Evolutionary conservation across 2,888 invertebrate genomes (phyloP).

Genomic region (Pandemis cinnamomeana): DNA sequence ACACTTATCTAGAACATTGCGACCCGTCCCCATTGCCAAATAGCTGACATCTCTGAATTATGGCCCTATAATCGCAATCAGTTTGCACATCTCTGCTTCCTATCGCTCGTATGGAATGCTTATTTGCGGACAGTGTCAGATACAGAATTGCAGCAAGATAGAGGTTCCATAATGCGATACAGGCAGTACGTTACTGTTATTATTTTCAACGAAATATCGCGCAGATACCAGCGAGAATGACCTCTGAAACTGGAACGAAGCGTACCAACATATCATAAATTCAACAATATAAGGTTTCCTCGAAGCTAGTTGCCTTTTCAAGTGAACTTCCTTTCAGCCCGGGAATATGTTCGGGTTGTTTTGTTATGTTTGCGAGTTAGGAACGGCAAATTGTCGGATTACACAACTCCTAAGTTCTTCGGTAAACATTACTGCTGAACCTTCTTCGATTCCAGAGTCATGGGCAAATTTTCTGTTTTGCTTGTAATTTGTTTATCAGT

Average conservation of each 20-base stretch:
- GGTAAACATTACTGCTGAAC: constrained; percentile 74
- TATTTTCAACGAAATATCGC: constrained; percentile 70
- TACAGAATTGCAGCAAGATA: constrained; percentile 57
- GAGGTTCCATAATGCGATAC: constrained; percentile 54
- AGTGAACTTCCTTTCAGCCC: constrained; percentile 78
- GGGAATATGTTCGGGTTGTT: constrained; percentile 80
- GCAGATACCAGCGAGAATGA: constrained; percentile 69
- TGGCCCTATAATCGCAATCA: constrained; percentile 60
- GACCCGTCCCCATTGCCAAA: constrained; percentile 65
- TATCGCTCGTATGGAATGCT: constrained; percentile 42
- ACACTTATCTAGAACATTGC: constrained; percentile 74
- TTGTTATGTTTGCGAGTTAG: constrained; percentile 82
- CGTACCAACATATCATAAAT: constrained; percentile 77
- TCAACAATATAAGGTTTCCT: constrained; percentile 78
- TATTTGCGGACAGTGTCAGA: constrained; percentile 52
- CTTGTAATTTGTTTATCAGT: constrained; percentile 65
- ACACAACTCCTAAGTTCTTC: constrained; percentile 79
- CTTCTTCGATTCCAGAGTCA: constrained; percentile 67
- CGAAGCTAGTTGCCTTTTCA: constrained; percentile 79
- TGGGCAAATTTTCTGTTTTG: constrained; percentile 64
- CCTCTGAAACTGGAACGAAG: constrained; percentile 70
- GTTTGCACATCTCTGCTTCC: constrained; percentile 48
- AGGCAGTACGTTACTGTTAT: constrained; percentile 60
- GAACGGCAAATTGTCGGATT: constrained; percentile 80
- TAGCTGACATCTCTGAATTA: constrained; percentile 62